A percentile compares a stretch with the other conserved stretches of the same genome.
Conservation (phyloP, 2,888 invertebrate species). For the Callyntrura guangdongensis region DNA sequence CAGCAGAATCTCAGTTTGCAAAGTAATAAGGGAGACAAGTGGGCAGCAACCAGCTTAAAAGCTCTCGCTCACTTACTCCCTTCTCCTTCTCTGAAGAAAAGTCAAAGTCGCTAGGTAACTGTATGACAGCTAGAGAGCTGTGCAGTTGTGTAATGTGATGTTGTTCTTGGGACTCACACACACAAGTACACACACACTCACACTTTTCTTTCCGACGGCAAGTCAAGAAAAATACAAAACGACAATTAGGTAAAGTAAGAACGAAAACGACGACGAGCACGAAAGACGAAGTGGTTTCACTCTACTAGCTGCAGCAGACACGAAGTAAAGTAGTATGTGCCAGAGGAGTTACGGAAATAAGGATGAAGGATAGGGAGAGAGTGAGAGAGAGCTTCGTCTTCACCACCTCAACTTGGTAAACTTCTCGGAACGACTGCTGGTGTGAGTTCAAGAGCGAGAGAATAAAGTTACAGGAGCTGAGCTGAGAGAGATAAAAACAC, state of each 20-base stretch:
- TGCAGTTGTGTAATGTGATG: constrained; percentile 28
- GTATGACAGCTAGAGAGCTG: constrained; percentile 65
- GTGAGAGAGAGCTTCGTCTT: constrained; percentile 17
- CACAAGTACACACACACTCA: background rate
- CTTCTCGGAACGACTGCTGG: constrained; percentile 47
- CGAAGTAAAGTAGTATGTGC: background rate
- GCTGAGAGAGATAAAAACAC: constrained; percentile 66
- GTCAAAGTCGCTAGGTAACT: constrained; percentile 75
- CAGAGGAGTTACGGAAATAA: background rate
- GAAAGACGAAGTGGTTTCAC: background rate
- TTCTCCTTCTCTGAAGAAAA: constrained; percentile 47
- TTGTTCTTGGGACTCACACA: background rate
- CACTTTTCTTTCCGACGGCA: background rate
- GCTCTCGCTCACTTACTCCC: background rate
- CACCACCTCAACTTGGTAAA: constrained; percentile 47
- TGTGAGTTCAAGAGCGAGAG: constrained; percentile 43
- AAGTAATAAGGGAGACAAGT: constrained; percentile 42
- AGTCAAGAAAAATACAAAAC: background rate
- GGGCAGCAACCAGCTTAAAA: constrained; percentile 37
- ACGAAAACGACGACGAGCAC: background rate
- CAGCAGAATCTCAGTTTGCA: constrained; percentile 1
- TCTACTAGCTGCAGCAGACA: background rate
- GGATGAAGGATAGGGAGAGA: background rate
- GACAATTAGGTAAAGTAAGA: no score
- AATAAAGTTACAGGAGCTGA: constrained; percentile 75